These are phyloP conservation scores for Tachypleus tridentatus DNA, from an alignment of 1,140 invertebrate species.

Conservation along the genomic window DNA sequence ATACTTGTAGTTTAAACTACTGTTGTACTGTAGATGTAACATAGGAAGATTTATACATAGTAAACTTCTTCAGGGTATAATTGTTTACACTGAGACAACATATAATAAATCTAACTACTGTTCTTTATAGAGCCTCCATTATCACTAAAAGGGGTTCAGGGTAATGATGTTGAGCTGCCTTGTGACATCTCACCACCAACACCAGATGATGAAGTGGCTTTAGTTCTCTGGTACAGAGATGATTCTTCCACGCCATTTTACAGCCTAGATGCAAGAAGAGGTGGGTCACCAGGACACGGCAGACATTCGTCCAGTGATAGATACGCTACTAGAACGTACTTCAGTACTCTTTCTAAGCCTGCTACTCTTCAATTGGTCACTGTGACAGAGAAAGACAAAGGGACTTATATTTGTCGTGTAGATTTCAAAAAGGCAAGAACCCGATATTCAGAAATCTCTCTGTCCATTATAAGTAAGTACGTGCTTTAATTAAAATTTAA, in stretches of 20 bases:
- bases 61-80: too few species aligned
- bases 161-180: constrained; percentile 39
- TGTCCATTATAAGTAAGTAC: too few species aligned
- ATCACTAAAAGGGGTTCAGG: neutral
- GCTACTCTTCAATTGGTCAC: constrained; percentile 58
- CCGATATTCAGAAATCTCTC: too few species aligned
- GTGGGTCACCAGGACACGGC: constrained; percentile 9
- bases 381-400: constrained; percentile 64
- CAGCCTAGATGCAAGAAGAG: constrained; percentile 22
- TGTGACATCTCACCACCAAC: constrained; percentile 63
- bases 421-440: constrained; percentile 83
- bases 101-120: too few species aligned
- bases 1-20: too few species aligned
- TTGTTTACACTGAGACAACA: too few species aligned
- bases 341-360: constrained; percentile 28
- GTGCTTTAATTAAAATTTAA: too few species aligned
- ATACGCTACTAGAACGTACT: constrained; percentile 13
- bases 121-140: too few species aligned
- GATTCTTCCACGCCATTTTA: constrained; percentile 69
- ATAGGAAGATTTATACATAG: too few species aligned
- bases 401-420: constrained; percentile 71
- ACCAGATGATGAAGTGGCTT: constrained; percentile 67
- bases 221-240: constrained; percentile 81
- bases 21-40: too few species aligned
- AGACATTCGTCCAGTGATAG: constrained; percentile 20